Percentiles rank a stretch among this genome's conserved stretches.
phyloP scores from a whole-genome alignment of 2,797 vertebrate species.

The Bovichtus variegatus region DNA sequence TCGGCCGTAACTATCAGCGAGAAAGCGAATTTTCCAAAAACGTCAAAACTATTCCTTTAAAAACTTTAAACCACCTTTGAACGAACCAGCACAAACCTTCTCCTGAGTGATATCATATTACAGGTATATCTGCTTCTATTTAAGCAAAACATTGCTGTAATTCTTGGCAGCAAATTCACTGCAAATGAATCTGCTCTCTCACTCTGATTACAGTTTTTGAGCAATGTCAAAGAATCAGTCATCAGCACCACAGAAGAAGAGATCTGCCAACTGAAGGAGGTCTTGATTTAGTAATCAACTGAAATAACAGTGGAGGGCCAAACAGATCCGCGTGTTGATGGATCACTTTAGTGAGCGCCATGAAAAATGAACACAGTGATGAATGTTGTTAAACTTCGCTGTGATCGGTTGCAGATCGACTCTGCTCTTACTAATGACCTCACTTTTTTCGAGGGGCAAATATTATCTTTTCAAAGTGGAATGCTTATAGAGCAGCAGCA shows the following conservation, averaged over 20 bases:
- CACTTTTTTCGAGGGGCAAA: conserved; percentile 64
- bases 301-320: conserved; percentile 63
- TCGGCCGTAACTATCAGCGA: background rate
- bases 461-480: conserved; percentile 78
- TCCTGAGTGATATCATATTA: conserved; percentile 24
- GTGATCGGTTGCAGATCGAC: conserved; percentile 60
- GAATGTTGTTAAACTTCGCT: conserved; percentile 51
- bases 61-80: background rate
- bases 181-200: conserved; percentile 39
- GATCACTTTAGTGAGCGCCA: conserved; percentile 55
- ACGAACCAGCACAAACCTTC: conserved; percentile 7
- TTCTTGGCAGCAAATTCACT: conserved; percentile 33
- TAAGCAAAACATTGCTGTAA: conserved; percentile 17
- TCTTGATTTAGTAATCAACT: conserved; percentile 73
- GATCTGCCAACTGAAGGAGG: conserved; percentile 52
- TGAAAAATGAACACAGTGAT: conserved; percentile 66
- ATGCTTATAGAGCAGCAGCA: conserved; percentile 53
- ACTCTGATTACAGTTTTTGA: conserved; percentile 21
- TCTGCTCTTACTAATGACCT: conserved; percentile 65
- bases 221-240: conserved; percentile 32
- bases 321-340: conserved; percentile 63
- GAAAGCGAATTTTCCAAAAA: background rate
- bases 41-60: background rate
- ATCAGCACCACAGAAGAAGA: conserved; percentile 48
- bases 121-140: conserved; percentile 30